A percentile compares a stretch with the other conserved stretches of the same genome.
Conservation (phyloP, 1,140 invertebrate genomes). For the Aphelinus atriplicis region DNA sequence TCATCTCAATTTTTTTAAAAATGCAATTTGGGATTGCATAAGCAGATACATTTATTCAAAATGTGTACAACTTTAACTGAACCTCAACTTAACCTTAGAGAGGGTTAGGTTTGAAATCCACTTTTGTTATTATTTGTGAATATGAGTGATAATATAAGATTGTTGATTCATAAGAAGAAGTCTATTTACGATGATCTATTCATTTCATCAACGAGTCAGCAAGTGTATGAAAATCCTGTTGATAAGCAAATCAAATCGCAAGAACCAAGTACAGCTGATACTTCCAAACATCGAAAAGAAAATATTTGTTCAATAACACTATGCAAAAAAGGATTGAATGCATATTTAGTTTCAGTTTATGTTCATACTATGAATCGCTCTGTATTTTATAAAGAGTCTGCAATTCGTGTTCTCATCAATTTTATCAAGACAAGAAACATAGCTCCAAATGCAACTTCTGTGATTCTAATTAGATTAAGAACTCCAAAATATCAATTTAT, state of each 20-base stretch:
- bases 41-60: too few species aligned
- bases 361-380: conserved; percentile 46
- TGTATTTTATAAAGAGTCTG: conserved; percentile 48
- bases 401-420: conserved; percentile 40
- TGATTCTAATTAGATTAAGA: conserved; percentile 54
- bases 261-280: background rate
- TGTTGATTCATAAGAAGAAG: conserved; percentile 39
- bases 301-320: conserved; percentile 42
- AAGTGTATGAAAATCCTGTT: background rate
- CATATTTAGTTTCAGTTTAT: conserved; percentile 56
- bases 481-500: conserved; percentile 71
- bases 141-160: conserved; percentile 27
- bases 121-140: conserved; percentile 13
- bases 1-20: too few species aligned
- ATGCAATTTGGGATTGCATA: too few species aligned
- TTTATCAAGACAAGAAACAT: conserved; percentile 21
- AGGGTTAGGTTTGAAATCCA: conserved; percentile 2
- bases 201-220: background rate
- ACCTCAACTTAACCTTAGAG: conserved; percentile 17
- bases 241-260: conserved; percentile 20
- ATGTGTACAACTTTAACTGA: too few species aligned
- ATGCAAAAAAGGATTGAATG: conserved; percentile 50
- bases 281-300: conserved; percentile 1
- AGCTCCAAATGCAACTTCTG: background rate
- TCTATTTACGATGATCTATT: conserved; percentile 39